These are phyloP conservation scores for Coenonympha glycerion DNA, from an alignment of 2,888 invertebrate genomes.

Conservation along the genomic window DNA sequence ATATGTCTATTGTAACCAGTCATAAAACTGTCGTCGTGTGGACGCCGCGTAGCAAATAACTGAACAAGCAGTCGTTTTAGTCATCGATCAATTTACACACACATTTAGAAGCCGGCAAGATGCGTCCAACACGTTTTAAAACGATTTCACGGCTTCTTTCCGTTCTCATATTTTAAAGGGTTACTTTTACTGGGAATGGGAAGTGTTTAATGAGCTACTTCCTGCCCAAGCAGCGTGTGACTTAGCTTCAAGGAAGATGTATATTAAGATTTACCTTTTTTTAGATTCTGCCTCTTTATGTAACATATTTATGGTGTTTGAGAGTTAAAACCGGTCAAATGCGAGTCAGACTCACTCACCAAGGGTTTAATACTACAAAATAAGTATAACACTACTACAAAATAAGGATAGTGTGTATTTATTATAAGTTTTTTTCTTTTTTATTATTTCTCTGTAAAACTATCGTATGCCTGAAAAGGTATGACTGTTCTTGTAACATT, in stretches of 20 bases:
- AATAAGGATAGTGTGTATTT: too few species aligned
- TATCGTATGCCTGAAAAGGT: too few species aligned
- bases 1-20: too few species aligned
- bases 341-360: too few species aligned
- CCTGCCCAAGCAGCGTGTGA: conserved; percentile 17
- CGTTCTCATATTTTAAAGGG: conserved; percentile 23
- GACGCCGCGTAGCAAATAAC: conserved; percentile 9
- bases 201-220: conserved; percentile 30
- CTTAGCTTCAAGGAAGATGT: not conserved
- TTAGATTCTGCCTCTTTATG: not conserved
- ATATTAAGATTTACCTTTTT: conserved; percentile 7
- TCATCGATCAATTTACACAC: conserved; percentile 21
- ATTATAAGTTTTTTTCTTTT: too few species aligned
- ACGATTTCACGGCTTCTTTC: conserved; percentile 24
- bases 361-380: too few species aligned
- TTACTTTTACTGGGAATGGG: conserved; percentile 26
- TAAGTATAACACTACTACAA: too few species aligned
- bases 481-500: too few species aligned
- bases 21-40: not conserved
- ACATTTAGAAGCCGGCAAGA: conserved; percentile 9
- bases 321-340: too few species aligned
- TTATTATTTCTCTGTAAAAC: too few species aligned
- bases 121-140: conserved; percentile 23
- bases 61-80: conserved; percentile 1
- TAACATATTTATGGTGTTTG: too few species aligned